Evolutionary conservation across 2,888 invertebrate species (phyloP), one percentile per base, ranked within the genome.

Genomic region (Parthenolecanium corni): DNA sequence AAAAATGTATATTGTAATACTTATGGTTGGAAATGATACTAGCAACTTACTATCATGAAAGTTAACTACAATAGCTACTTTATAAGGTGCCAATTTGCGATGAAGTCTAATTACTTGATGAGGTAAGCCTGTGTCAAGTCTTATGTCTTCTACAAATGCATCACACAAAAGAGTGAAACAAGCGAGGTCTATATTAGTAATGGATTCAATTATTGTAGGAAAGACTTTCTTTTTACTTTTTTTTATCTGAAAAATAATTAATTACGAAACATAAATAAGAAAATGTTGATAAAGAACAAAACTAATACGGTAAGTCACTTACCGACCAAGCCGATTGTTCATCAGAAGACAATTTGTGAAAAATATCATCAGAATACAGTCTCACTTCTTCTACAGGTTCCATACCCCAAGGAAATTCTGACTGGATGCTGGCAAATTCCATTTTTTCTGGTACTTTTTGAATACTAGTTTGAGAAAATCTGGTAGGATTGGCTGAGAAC

Each of bases 31-130:
- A 1, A 2, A 44, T 44, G n/a, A 44, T 44, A 44, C 3, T 44
- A n/a, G 44, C 14, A 44, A 16, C 16, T 38, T 38, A 54, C 47
- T 61, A 23, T 24, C 12, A 2, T 3, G 9, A 2, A 11, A 16
- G 1, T 61, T 51, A 38, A 51, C 16, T 21, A 40, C 21, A 72
- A 88, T 81, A 52, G 80, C 79, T 65, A 85, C 80, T 77, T 88
- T 88, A 70, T 82, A 88, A 0, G 89, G 89, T 14, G 86, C 80
- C 64, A 89, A 75, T 73, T 81, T 83, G 64, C 84, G 79, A 70
- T 89, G 85, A 46, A 86, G 75, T 65, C 79, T 75, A 52, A 83
- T 73, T 66, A 73, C 71, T 38, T 57, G 64, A 64, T 62, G 65
- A 12, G 38, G 75, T 77, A 67, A 81, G 3, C 64, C 62, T 0